Conservation (phyloP, 2,888 invertebrate genomes). For the Caenorhabditis doughertyi region DNA sequence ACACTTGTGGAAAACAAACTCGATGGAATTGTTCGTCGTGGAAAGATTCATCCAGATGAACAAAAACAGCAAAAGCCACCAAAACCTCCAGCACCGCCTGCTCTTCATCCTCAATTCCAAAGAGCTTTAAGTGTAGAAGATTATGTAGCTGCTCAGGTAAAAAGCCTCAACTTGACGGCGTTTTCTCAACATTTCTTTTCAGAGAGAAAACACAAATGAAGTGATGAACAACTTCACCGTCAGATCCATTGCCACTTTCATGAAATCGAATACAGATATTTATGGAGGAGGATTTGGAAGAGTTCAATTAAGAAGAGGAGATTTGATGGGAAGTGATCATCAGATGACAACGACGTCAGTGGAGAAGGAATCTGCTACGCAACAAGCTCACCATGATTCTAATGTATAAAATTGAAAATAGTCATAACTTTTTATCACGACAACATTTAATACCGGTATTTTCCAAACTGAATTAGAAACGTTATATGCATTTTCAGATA, state of each 20-base stretch:
- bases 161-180: neutral
- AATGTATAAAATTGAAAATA: neutral
- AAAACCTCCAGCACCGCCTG: neutral
- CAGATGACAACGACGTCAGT: constrained; percentile 39
- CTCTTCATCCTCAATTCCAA: constrained; percentile 6
- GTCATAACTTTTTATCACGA: neutral
- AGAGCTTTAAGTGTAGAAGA: constrained; percentile 50
- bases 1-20: constrained; percentile 61
- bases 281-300: constrained; percentile 76
- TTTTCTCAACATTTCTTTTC: neutral
- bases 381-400: constrained; percentile 18
- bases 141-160: constrained; percentile 19
- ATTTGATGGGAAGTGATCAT: constrained; percentile 60
- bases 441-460: neutral
- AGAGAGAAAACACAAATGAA: constrained; percentile 64
- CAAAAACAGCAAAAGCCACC: constrained; percentile 17
- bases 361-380: neutral
- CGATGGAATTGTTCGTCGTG: constrained; percentile 44
- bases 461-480: too few relatives aligned
- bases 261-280: constrained; percentile 73
- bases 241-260: constrained; percentile 74
- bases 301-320: constrained; percentile 68
- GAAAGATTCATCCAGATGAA: constrained; percentile 6
- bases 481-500: too few relatives aligned
- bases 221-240: constrained; percentile 74